Evolutionary conservation across 2,113 vertebrate species (phyloP).

Genomic region (Gnathonemus longibarbis): DNA sequence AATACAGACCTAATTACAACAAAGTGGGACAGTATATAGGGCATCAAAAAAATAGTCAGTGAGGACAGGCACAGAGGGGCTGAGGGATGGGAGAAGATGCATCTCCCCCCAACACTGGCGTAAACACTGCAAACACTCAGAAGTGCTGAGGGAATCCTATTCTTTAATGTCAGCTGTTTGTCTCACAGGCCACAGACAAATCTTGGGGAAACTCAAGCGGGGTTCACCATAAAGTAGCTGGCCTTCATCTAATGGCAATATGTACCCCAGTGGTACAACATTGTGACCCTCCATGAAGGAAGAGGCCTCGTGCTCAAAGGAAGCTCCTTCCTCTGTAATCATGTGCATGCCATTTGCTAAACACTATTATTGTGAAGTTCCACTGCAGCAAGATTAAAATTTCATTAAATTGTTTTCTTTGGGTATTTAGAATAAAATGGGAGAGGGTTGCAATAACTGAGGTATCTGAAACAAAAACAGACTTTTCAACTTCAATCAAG

Average conservation of each 20-base stretch:
- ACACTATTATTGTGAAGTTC: background rate
- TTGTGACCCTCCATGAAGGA: background rate
- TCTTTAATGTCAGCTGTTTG: background rate
- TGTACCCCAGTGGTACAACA: background rate
- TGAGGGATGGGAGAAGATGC: background rate
- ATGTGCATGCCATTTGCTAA: no score
- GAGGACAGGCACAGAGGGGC: slow-evolving; percentile 35
- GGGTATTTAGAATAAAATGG: background rate
- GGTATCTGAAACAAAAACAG: background rate
- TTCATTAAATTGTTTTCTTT: background rate
- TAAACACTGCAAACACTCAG: slow-evolving; percentile 12
- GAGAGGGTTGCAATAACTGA: background rate
- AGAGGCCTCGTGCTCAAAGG: background rate
- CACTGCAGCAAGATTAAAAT: background rate
- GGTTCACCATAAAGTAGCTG: background rate
- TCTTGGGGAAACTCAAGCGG: background rate
- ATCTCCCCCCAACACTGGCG: background rate
- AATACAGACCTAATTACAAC: slow-evolving; percentile 44
- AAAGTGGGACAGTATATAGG: slow-evolving; percentile 58
- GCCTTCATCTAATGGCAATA: background rate
- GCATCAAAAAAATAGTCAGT: slow-evolving; percentile 29
- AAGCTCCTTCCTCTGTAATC: background rate
- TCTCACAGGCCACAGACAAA: background rate
- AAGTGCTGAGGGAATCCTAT: slow-evolving; percentile 16
- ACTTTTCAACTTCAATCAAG: background rate